phyloP scores from a whole-genome alignment of 2,888 invertebrate genomes.

The Agrochola lota region DNA sequence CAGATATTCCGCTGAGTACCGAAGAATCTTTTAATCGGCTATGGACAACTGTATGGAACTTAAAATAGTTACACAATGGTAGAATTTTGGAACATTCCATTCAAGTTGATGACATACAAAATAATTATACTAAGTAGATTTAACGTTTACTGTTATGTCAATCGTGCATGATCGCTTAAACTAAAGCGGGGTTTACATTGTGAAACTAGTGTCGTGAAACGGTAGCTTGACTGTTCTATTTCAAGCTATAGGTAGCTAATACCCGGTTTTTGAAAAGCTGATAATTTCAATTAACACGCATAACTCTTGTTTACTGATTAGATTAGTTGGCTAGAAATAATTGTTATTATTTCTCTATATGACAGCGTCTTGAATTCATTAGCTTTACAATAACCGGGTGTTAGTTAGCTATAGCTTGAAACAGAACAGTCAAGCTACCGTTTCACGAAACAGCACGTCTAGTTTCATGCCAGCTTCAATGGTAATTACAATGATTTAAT shows the following conservation, averaged over 20 bases:
- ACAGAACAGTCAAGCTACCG: too few species aligned
- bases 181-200: background rate
- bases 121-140: slow-evolving; percentile 21
- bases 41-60: slow-evolving; percentile 14
- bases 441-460: too few species aligned
- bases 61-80: slow-evolving; percentile 6
- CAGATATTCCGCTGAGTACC: background rate
- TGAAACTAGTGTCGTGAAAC: background rate
- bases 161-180: slow-evolving; percentile 32
- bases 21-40: background rate
- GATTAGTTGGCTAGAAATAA: too few species aligned
- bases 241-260: background rate
- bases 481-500: slow-evolving; percentile 27
- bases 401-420: too few species aligned
- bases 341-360: too few species aligned
- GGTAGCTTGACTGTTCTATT: background rate
- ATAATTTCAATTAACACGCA: background rate
- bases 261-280: background rate
- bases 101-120: slow-evolving; percentile 31
- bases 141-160: slow-evolving; percentile 26
- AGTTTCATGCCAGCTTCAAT: slow-evolving; percentile 21
- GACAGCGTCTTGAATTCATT: too few species aligned
- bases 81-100: slow-evolving; percentile 33
- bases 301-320: too few species aligned
- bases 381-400: too few species aligned